Percentiles rank a stretch among this genome's conserved stretches.
Evolutionary conservation across 2,888 invertebrate species (phyloP).

Genomic region (Chrysopilus asiliformis): DNA sequence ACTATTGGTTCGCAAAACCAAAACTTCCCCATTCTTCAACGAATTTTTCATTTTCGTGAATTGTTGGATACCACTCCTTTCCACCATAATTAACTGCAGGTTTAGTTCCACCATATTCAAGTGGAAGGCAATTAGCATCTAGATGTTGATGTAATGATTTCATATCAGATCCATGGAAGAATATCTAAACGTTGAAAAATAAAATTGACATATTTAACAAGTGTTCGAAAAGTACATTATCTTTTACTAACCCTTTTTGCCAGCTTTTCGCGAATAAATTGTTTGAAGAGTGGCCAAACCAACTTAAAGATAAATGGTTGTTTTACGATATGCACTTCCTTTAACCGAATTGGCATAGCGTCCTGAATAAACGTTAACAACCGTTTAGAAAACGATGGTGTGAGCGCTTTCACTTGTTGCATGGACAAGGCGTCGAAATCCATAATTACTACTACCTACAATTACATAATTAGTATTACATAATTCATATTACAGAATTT

Average conservation of each 20-base stretch:
- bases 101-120: conserved; percentile 60
- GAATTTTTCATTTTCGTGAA: conserved; percentile 49
- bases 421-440: conserved; percentile 66
- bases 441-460: conserved; percentile 75
- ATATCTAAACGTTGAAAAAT: conserved; percentile 44
- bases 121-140: conserved; percentile 52
- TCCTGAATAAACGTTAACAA: conserved; percentile 73
- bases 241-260: conserved; percentile 51
- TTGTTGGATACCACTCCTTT: conserved; percentile 61
- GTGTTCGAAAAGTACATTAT: not conserved
- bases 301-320: conserved; percentile 73
- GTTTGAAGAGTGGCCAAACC: conserved; percentile 76
- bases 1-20: conserved; percentile 42
- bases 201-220: conserved; percentile 5
- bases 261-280: conserved; percentile 65
- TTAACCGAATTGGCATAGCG: conserved; percentile 71
- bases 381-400: conserved; percentile 61
- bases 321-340: conserved; percentile 76
- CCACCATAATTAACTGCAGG: conserved; percentile 65
- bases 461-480: no score
- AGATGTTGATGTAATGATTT: conserved; percentile 59
- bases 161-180: conserved; percentile 75
- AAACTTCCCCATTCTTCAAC: conserved; percentile 54
- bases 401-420: conserved; percentile 55
- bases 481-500: no score